Percentiles rank a stretch among this genome's conserved stretches.
Conservation (phyloP, 2,888 invertebrate species). For the Leucania comma region DNA sequence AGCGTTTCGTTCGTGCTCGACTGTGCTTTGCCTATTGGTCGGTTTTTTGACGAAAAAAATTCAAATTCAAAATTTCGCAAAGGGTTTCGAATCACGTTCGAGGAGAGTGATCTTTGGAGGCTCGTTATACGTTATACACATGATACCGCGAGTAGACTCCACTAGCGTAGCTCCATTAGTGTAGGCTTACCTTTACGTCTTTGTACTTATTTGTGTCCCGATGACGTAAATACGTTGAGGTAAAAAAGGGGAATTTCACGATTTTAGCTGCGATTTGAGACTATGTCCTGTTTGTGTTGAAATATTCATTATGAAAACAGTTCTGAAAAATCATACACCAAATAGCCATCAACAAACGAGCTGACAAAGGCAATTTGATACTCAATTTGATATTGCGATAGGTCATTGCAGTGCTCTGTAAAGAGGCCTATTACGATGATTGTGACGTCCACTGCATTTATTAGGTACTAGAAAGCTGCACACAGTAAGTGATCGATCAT, state of each 20-base stretch:
- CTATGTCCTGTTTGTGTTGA: neutral
- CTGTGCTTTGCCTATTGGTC: too few relatives aligned
- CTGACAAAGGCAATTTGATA: constrained; percentile 15
- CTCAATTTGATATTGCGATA: constrained; percentile 31
- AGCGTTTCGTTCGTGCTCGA: too few relatives aligned
- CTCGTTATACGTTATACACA: too few relatives aligned
- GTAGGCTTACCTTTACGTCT: constrained; percentile 4
- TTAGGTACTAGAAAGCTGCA: constrained; percentile 12
- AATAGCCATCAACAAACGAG: constrained; percentile 16
- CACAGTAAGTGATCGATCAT: neutral
- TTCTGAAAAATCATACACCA: neutral
- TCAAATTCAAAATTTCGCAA: too few relatives aligned
- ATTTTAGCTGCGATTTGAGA: constrained; percentile 8
- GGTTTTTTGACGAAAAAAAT: too few relatives aligned
- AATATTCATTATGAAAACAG: constrained; percentile 2
- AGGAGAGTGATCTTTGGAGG: too few relatives aligned
- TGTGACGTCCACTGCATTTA: constrained; percentile 18
- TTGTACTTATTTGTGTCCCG: constrained; percentile 25
- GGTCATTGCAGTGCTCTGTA: constrained; percentile 28
- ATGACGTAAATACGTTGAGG: constrained; percentile 26
- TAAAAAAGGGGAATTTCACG: constrained; percentile 4
- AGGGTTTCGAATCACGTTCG: too few relatives aligned
- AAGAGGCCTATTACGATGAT: constrained; percentile 23
- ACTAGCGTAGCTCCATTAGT: too few relatives aligned
- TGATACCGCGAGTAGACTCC: too few relatives aligned